Evolutionary conservation across 2,888 invertebrate genomes (phyloP), one percentile per base, ranked within the genome.

Genomic region (Idaea aversata): DNA sequence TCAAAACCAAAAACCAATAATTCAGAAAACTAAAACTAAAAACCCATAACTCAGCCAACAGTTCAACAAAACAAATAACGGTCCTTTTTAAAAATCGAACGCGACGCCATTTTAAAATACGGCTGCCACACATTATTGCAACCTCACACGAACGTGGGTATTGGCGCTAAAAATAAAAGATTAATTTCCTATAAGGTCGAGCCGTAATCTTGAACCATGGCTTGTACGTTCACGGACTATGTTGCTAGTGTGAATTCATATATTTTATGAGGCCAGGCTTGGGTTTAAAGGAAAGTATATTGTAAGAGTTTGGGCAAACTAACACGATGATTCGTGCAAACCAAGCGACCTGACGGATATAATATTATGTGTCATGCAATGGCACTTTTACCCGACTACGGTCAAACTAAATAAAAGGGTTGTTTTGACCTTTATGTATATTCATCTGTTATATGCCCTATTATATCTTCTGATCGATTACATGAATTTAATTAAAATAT

Each of bases 81-180:
- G 71, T 75, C 47, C 69, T 71, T 81, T 85, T 85, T 78, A 77
- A 82, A 86, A 87, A 86, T 77, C 82, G 79, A 84, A 83, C 74
- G 68, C 78, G 79, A 77, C 84, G 85, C 87, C 81, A 85, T 88
- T 84, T 88, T 88, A 83, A 87, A 88, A 85, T 86, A 88, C 86
- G 80, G 82, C 80, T 67, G 77, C 79, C 75, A 78, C 78, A 82
- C 82, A 83, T 83, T 85, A 89, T 88, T 81, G 88, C 84, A 73
- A 71, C 74, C 75, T 71, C 79, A 82, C 88, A 88, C 87, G 88
- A 86, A 87, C 77, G 76, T 72, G 75, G 71, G 75, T 81, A 80
- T 84, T 77, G 80, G 77, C 67, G 79, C 88, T 89, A 88, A 86
- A 90, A 90, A 90, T 90, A 89, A 88, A 88, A 87, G 85, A 86